phyloP scores from a whole-genome alignment of 2,113 vertebrate genomes.

The Rafetus swinhoei region DNA sequence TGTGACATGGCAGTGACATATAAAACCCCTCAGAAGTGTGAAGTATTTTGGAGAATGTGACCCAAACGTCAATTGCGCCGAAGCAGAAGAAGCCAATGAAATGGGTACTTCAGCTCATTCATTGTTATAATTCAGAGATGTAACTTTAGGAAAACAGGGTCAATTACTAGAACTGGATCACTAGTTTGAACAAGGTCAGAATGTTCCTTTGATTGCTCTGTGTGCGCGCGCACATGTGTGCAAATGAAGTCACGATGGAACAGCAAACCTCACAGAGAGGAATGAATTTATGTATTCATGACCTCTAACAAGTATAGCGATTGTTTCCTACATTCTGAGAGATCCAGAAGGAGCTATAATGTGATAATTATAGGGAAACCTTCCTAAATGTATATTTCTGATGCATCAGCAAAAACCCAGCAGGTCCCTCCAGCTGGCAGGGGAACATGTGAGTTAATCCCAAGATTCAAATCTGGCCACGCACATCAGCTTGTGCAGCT shows the following conservation, averaged over 20 bases:
- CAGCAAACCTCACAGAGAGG: slow-evolving; percentile 67
- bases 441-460: background rate
- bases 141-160: slow-evolving; percentile 15
- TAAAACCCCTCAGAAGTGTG: background rate
- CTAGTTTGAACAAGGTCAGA: slow-evolving; percentile 52
- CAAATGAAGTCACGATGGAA: slow-evolving; percentile 61
- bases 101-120: background rate
- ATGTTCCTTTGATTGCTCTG: slow-evolving; percentile 7
- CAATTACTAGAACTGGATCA: slow-evolving; percentile 46
- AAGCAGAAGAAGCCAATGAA: fast-evolving
- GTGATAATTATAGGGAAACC: slow-evolving; percentile 73
- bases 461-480: background rate
- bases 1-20: background rate
- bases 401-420: slow-evolving; percentile 60
- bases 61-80: background rate
- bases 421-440: slow-evolving; percentile 62
- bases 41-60: background rate
- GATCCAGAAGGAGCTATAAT: slow-evolving; percentile 63
- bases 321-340: slow-evolving; percentile 69
- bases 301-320: slow-evolving; percentile 62
- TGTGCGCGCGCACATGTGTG: background rate
- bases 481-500: slow-evolving; percentile 16
- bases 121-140: background rate
- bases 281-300: slow-evolving; percentile 60
- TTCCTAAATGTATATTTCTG: slow-evolving; percentile 65